These are phyloP conservation scores for Trididemnum nubilum DNA, from an alignment of 23 tunicate species.

Conservation along the genomic window DNA sequence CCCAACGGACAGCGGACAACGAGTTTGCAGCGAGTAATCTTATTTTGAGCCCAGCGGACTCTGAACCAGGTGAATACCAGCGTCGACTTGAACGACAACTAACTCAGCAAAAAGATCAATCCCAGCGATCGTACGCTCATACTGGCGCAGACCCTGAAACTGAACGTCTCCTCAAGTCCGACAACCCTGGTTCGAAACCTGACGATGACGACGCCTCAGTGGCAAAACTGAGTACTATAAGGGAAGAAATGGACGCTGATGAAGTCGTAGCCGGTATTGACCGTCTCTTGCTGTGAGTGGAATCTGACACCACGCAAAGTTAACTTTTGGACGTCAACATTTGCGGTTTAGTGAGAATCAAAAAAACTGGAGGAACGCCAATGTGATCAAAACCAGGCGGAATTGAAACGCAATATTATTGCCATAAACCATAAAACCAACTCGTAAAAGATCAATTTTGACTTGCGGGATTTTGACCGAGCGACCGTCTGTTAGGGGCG, in stretches of 20 bases:
- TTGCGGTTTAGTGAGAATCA: too few species aligned
- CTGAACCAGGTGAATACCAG: slow-evolving; percentile 52
- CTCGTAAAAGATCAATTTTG: too few species aligned
- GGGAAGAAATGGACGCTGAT: slow-evolving; percentile 85
- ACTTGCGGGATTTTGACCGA: too few species aligned
- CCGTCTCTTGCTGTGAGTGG: slow-evolving; percentile 41
- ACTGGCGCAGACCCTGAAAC: slow-evolving; percentile 9
- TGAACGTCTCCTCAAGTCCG: slow-evolving; percentile 13
- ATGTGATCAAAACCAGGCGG: too few species aligned
- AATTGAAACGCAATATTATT: too few species aligned
- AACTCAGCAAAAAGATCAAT: slow-evolving; percentile 23
- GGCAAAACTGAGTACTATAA: slow-evolving; percentile 59
- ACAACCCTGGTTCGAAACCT: not conserved
- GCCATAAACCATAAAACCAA: too few species aligned
- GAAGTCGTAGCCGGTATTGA: slow-evolving; percentile 81
- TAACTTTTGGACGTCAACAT: too few species aligned
- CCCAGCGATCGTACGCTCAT: not conserved
- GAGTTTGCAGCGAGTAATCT: slow-evolving; percentile 81
- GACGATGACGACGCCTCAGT: slow-evolving; percentile 30
- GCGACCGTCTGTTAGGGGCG: too few species aligned
- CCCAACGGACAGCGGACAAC: slow-evolving; percentile 30
- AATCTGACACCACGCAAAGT: too few species aligned
- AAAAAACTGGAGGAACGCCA: too few species aligned
- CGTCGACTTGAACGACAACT: slow-evolving; percentile 34
- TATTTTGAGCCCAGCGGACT: slow-evolving; percentile 43